Percentiles rank a stretch among this genome's conserved stretches.
These are phyloP conservation scores for Pseudomugil gertrudae DNA, from an alignment of 2,797 vertebrate species.

Conservation along the genomic window DNA sequence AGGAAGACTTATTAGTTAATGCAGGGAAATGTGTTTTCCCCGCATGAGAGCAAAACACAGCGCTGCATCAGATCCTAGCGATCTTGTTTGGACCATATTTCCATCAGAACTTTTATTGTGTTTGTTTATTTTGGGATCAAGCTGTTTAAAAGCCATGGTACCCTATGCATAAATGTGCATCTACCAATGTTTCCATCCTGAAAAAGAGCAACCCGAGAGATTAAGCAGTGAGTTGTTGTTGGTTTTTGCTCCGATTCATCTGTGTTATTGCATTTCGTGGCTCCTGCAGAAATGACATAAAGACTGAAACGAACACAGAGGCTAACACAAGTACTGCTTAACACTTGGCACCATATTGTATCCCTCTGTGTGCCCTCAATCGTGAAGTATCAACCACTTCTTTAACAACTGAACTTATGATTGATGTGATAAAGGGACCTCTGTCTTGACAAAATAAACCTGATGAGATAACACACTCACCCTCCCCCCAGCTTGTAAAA, in stretches of 20 bases:
- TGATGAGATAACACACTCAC: slow-evolving; percentile 56
- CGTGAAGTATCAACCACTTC: slow-evolving; percentile 53
- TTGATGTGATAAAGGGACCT: slow-evolving; percentile 64
- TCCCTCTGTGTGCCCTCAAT: slow-evolving; percentile 3
- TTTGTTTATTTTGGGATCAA: background rate
- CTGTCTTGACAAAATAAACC: slow-evolving; percentile 63
- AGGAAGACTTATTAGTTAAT: too few species aligned
- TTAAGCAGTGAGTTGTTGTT: background rate
- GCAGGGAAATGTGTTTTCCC: too few species aligned
- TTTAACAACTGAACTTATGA: slow-evolving; percentile 49
- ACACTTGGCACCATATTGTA: background rate
- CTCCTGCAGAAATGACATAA: slow-evolving; percentile 40
- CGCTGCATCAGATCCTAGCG: too few species aligned
- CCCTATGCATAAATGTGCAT: background rate
- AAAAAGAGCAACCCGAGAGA: background rate
- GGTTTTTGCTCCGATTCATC: background rate
- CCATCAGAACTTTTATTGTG: background rate
- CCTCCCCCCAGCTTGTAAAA: slow-evolving; percentile 13
- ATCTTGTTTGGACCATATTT: too few species aligned
- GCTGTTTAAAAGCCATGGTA: background rate
- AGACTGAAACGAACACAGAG: slow-evolving; percentile 13
- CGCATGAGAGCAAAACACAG: too few species aligned
- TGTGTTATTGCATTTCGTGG: slow-evolving; percentile 1
- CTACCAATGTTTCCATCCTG: background rate
- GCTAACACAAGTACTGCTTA: background rate